These are phyloP conservation scores for Psittacula echo DNA, from an alignment of 2,797 vertebrate species.

Conservation along the genomic window DNA sequence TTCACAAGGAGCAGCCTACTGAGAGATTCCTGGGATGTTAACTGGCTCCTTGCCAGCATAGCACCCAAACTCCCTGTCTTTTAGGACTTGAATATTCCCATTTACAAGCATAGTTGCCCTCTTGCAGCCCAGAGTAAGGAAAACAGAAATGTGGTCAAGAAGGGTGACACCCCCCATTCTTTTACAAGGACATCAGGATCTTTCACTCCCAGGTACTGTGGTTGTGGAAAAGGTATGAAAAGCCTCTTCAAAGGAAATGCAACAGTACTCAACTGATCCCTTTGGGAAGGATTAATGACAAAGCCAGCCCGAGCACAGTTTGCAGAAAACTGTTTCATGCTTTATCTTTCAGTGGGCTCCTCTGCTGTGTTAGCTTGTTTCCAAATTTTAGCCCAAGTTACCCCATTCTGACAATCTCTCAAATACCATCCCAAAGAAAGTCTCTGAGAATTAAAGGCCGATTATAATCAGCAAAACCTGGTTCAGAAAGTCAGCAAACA, in stretches of 20 bases:
- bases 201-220: background rate
- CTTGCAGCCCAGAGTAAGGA: background rate
- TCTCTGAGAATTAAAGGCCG: background rate
- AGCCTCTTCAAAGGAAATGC: background rate
- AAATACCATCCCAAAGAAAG: background rate
- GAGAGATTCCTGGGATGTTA: background rate
- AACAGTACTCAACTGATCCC: background rate
- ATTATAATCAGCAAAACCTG: background rate
- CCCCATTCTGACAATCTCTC: background rate
- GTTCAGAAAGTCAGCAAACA: background rate
- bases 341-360: background rate
- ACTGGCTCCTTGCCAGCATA: background rate
- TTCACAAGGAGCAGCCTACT: conserved; percentile 24
- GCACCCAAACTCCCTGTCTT: background rate
- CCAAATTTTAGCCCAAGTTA: background rate
- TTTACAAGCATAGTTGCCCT: background rate
- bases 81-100: background rate
- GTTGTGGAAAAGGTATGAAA: background rate
- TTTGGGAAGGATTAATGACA: background rate
- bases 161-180: background rate
- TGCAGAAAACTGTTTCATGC: background rate
- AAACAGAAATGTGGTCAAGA: background rate
- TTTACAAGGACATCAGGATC: background rate
- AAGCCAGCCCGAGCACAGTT: background rate
- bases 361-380: background rate